Percentiles rank a stretch among this genome's conserved stretches.
Evolutionary conservation across 2,888 invertebrate species (phyloP).

Genomic region (Drosophila parthenogenetica): DNA sequence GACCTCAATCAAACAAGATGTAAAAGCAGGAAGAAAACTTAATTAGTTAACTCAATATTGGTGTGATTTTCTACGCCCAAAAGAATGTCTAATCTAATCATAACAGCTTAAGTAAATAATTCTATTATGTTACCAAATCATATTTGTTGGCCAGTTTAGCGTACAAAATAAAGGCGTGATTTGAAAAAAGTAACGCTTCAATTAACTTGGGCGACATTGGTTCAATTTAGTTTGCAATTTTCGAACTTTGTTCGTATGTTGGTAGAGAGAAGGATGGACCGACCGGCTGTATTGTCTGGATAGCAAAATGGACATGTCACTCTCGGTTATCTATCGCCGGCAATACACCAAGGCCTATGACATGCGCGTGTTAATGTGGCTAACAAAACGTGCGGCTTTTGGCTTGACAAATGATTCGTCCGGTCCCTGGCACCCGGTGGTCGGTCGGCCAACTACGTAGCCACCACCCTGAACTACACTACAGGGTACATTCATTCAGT

Average conservation of each 20-base stretch:
- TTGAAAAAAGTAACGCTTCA: background rate
- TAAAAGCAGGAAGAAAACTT: background rate
- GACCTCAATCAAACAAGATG: background rate
- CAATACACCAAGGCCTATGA: constrained; percentile 16
- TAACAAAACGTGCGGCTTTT: constrained; percentile 5
- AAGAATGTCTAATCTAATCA: background rate
- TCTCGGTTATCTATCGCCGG: constrained; percentile 13
- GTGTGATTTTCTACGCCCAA: background rate
- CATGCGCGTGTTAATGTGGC: constrained; percentile 18
- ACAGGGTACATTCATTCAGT: constrained; percentile 14
- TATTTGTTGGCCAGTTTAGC: background rate
- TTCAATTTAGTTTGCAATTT: background rate
- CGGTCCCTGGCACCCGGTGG: constrained; percentile 17
- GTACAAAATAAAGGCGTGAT: background rate
- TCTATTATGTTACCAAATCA: background rate
- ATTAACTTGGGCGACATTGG: background rate
- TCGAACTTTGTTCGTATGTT: background rate
- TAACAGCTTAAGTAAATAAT: background rate
- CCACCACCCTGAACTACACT: constrained; percentile 13
- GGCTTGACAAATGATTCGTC: constrained; percentile 21
- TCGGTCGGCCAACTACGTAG: constrained; percentile 18
- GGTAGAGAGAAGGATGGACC: background rate
- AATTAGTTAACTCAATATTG: background rate
- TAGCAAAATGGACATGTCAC: background rate
- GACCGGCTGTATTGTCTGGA: constrained; percentile 2